Evolutionary conservation across 2,113 vertebrate species (phyloP).

Genomic region (Sarotherodon lohbergeri): DNA sequence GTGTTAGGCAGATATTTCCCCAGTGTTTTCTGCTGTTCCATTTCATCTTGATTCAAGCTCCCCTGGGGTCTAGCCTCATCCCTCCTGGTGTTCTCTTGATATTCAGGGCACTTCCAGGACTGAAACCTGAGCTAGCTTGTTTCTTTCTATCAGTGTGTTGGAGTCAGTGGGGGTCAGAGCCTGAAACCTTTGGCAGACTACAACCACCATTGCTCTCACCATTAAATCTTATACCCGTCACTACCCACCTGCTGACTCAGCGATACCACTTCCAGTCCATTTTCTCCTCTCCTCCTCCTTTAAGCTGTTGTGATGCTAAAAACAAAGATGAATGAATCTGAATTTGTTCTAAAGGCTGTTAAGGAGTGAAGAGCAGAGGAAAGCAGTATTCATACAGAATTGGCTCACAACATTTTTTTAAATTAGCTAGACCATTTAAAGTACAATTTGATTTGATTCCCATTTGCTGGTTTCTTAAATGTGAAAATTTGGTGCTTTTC

Average conservation of each 20-base stretch:
- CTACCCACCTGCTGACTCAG: slow-evolving; percentile 47
- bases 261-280: background rate
- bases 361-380: background rate
- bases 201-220: background rate
- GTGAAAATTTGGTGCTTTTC: background rate
- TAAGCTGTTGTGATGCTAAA: background rate
- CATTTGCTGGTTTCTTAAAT: background rate
- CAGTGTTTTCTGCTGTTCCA: background rate
- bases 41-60: background rate
- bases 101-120: slow-evolving; percentile 36
- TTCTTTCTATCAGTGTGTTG: slow-evolving; percentile 24
- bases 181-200: background rate
- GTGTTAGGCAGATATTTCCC: slow-evolving; percentile 8
- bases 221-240: slow-evolving; percentile 10
- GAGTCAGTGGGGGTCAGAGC: slow-evolving; percentile 4
- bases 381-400: background rate
- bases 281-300: slow-evolving; percentile 1
- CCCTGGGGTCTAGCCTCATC: background rate
- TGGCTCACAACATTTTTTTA: background rate
- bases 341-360: background rate
- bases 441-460: background rate
- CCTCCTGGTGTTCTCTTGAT: slow-evolving; percentile 40
- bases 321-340: slow-evolving; percentile 6
- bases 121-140: slow-evolving; percentile 58
- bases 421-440: background rate